Evolutionary conservation across 1,140 invertebrate species (phyloP), one percentile per base, ranked within the genome.

Genomic region (Drosophila nikananu): DNA sequence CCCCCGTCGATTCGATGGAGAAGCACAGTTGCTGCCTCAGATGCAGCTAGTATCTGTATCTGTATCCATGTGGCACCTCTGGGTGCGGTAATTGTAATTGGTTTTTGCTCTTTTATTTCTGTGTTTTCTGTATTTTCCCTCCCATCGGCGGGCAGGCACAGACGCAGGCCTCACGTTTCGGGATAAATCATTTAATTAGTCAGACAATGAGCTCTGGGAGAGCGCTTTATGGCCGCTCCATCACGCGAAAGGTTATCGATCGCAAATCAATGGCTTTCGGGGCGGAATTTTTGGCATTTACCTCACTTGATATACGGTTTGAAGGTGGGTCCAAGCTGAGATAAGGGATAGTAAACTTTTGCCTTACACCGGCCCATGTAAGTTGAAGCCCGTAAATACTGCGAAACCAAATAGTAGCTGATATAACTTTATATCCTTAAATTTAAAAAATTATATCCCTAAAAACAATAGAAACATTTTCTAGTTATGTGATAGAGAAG

Each of bases 21-120:
- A 66, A 54, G 71, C 65, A 63, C 65, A 75, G 74, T 37, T 74
- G 60, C 32, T 70, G 63, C 73, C 46, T 61, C 63, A 76, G 72
- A 65, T 84, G 64, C 48, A 54, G 49, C 35, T 71, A 67, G 35
- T 60, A 46, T 52, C 48, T 71, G 30, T 63, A 46, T 76, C 46
- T 71, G 54, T 60, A 44, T 76, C 71, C 79, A 51, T 86, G 87
- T 91, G 87, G 86, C 87, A 91, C 86, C 86, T 91, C 84, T 91
- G 83, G 86, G 86, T 91, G 86, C 86, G 86, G 86, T 91, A 91
- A 86, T 91, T 91, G 86, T 91, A 91, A 91, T 91, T 91, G 86
- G 86, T 91, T 91, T 91, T 66, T 66, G 32, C 39, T 66, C 39
- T 63, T 87, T 82, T 73, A 58, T 49, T 70, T 42, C 54, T 57